Percentiles rank a stretch among this genome's conserved stretches.
These are phyloP conservation scores for Drosophila nikananu DNA, from an alignment of 1,140 invertebrate genomes.

Conservation along the genomic window DNA sequence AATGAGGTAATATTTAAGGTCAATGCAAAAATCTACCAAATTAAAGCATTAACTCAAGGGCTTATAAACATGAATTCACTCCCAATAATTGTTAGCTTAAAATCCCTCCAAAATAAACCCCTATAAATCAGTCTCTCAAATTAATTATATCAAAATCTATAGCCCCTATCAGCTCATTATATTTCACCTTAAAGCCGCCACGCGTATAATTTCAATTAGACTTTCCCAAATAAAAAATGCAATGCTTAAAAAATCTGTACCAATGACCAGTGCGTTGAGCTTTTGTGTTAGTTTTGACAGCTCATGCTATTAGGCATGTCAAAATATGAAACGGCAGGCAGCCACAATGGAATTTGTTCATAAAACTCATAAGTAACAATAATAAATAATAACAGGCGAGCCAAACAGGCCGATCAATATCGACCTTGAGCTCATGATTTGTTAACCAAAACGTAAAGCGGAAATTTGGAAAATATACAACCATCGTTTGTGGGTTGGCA, in stretches of 20 bases:
- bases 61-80: background rate
- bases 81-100: background rate
- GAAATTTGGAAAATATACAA: slow-evolving; percentile 45
- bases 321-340: slow-evolving; percentile 24
- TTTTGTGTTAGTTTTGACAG: slow-evolving; percentile 63
- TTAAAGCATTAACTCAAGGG: background rate
- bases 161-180: slow-evolving; percentile 1
- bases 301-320: slow-evolving; percentile 49
- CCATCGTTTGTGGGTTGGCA: slow-evolving; percentile 36
- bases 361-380: slow-evolving; percentile 51
- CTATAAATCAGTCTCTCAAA: background rate
- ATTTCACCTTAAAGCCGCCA: slow-evolving; percentile 1
- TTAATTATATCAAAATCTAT: background rate
- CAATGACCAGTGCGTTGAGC: slow-evolving; percentile 38
- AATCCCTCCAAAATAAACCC: background rate
- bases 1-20: background rate
- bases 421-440: slow-evolving; percentile 46
- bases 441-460: slow-evolving; percentile 37
- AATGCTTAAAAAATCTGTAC: slow-evolving; percentile 22
- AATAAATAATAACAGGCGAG: slow-evolving; percentile 45
- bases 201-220: slow-evolving; percentile 20
- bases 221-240: slow-evolving; percentile 23
- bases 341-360: slow-evolving; percentile 43
- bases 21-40: background rate
- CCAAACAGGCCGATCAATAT: slow-evolving; percentile 45